Base-by-base conservation (phyloP, 2,888 invertebrate genomes). In the Deilephila porcellus region DNA sequence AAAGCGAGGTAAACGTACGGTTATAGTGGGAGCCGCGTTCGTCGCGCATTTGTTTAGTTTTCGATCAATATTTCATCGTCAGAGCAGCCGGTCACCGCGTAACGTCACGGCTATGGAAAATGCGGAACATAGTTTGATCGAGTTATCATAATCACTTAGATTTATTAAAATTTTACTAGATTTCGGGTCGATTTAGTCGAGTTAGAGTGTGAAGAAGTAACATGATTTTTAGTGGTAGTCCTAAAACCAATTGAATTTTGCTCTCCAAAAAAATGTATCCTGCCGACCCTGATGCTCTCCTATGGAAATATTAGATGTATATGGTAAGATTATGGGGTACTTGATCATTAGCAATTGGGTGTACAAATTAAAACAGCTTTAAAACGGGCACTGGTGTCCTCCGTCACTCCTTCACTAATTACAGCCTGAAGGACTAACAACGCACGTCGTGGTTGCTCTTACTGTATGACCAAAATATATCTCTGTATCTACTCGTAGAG, bases 21-120 rank as follows among this genome's bases (percentile, higher is more conserved):
- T 67, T 67, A 45, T 67, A 45, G 25, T 67, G 67, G 67, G 20
- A 20, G 45, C 45, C 25, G 67, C 25, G 25, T 67, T 67, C 45
- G 77, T 60, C 17, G n/a, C 63, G 81, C 84, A 87, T 88, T 90
- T 86, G 83, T 88, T 88, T 88, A 87, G 88, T 83, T 90, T 87
- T 83, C 85, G 82, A 90, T 90, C 89, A 89, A 91, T 91, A 88
- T 90, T 90, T 90, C 90, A 90, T 86, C 82, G 89, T 90, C 90
- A 88, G 81, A 78, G 82, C 90, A 90, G 86, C 88, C 87, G 88
- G 88, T 86, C 86, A 87, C 84, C 84, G 81, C 83, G 85, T 82
- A 83, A 85, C 85, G 83, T 87, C 86, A 86, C 78, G 17, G 56
- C 56, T 80, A 77, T 80, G 75, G 79, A 74, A 80, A 80, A 81